phyloP scores from a whole-genome alignment of 2,113 vertebrate species.

The Uropsilus gracilis region DNA sequence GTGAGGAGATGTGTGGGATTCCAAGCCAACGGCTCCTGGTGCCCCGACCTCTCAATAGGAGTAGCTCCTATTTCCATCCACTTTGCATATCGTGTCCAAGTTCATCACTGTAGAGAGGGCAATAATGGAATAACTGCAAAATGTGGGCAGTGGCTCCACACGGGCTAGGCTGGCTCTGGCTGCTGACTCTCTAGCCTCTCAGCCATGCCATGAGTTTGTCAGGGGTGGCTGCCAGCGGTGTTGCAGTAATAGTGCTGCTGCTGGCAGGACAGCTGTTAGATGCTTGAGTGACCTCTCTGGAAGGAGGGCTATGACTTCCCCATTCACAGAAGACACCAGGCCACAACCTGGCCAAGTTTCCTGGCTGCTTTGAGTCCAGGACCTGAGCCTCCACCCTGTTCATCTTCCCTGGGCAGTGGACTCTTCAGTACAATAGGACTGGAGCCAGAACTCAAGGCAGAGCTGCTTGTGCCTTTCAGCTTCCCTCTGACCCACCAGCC shows the following conservation, averaged over 20 bases:
- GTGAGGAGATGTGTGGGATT: not conserved
- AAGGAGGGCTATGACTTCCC: not conserved
- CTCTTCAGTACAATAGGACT: not conserved
- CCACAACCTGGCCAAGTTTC: not conserved
- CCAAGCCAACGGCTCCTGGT: too few species aligned
- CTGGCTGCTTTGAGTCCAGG: not conserved
- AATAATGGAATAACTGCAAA: not conserved
- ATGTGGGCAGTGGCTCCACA: not conserved
- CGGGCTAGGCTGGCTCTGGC: not conserved
- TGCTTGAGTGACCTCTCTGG: not conserved
- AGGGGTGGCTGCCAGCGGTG: not conserved
- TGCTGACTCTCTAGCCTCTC: not conserved
- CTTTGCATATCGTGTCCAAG: not conserved
- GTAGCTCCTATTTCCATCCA: not conserved
- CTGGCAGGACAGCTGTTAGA: not conserved
- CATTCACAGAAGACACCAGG: not conserved
- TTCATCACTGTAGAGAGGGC: not conserved
- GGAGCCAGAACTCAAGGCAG: accelerated
- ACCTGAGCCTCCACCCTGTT: accelerated
- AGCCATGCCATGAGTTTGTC: not conserved
- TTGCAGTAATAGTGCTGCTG: too few species aligned
- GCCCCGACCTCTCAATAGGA: not conserved
- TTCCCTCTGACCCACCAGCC: not conserved
- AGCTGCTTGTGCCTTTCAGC: not conserved
- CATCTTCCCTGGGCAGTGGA: not conserved